Evolutionary conservation across 2,113 vertebrate genomes (phyloP), one percentile per base, ranked within the genome.

Genomic region (Ceuthmochares aereus): DNA sequence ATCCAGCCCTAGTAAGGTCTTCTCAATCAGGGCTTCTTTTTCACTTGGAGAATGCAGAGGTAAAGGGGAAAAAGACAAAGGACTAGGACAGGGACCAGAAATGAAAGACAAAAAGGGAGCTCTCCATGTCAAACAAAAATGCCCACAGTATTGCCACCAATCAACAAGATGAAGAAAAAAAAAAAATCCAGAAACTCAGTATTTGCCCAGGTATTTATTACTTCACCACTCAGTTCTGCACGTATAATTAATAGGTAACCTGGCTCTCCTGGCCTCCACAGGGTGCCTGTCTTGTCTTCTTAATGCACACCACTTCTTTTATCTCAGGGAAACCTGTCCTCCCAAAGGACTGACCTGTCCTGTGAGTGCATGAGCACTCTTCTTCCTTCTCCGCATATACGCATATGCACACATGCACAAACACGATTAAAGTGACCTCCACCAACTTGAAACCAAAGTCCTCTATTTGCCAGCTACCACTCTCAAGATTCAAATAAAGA

Each of bases 231-330:
- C 34, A 88, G 27, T 15, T 86, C 29, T 37, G 29, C 70, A 83
- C 1, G 1, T 23, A 40, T 18, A 47, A 32, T 15, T 43, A 56
- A 9, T 9, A 55, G 1, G 0, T n/a, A 47, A 72, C 47, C 55
- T 47, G 20, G 13, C 18, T 47, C 26, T 67, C 2, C 0, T 2
- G 80, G 27, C 4, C 23, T 51, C 16, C 19, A 12, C 20, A 60
- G 12, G 19, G 26, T 59, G 30, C 7, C 36, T 42, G 19, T 36
- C 32, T 29, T 66, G 30, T 49, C 42, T 84, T 58, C 11, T 77
- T 36, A 69, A 40, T 2, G 3, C 10, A 49, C 10, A 25, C 5
- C 29, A 34, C 10, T 73, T 4, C 58, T 49, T 70, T 17, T 37
- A 1, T 32, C 69, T 78, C 22, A 6, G 1, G 7, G 62, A 86